phyloP scores from a whole-genome alignment of 2,888 invertebrate genomes.

The Malachius bipustulatus region DNA sequence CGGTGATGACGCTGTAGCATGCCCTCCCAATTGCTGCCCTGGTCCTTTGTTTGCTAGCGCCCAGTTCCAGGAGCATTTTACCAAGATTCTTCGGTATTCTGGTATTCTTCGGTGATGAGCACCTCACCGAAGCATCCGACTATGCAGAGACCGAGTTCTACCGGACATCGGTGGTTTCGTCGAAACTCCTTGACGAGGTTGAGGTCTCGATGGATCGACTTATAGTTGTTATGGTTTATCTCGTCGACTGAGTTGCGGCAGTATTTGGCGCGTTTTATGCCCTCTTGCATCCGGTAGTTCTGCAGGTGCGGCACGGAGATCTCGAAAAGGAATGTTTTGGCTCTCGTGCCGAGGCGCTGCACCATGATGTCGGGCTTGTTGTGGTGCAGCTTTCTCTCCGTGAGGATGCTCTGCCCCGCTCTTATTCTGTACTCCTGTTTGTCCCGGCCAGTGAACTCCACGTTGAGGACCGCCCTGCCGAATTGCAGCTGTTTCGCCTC shows the following conservation, averaged over 20 bases:
- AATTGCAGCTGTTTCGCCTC: background rate
- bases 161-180: constrained; percentile 6
- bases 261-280: constrained; percentile 2
- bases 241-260: background rate
- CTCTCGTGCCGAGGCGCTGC: background rate
- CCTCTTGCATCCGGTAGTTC: constrained; percentile 5
- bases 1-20: too few relatives aligned
- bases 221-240: background rate
- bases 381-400: constrained; percentile 7
- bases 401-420: background rate
- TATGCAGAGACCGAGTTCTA: constrained; percentile 9
- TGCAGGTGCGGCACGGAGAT: constrained; percentile 11
- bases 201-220: background rate
- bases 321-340: constrained; percentile 8
- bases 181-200: constrained; percentile 1
- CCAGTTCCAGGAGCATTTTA: too few relatives aligned
- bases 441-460: too few relatives aligned
- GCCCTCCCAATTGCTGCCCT: too few relatives aligned
- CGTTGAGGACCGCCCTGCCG: background rate
- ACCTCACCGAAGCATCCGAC: constrained; percentile 10
- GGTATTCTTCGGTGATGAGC: constrained; percentile 8
- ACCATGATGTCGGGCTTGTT: constrained; percentile 13
- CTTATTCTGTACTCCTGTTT: background rate
- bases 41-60: too few relatives aligned
- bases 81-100: too few relatives aligned